Base-by-base conservation (phyloP, 2,888 invertebrate species). In the Crossocerus cetratus region DNA sequence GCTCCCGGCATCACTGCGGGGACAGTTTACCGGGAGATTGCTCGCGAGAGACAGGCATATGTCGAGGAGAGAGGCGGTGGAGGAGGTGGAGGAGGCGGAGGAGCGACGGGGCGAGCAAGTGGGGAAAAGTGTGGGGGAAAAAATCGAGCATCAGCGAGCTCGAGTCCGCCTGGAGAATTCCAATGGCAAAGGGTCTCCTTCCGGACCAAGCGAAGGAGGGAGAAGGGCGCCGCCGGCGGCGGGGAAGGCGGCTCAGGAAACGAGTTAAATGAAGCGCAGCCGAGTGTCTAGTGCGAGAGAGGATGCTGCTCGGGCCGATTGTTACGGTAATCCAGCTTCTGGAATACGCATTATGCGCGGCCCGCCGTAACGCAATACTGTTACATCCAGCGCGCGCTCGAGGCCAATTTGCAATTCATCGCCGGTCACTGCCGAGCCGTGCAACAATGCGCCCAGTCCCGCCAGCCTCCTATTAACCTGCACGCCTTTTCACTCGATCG, bases 261-360 rank as follows among this genome's bases (percentile, higher is more conserved):
- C 69, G 69, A 67, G 76, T 74, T 70, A 76, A 78, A 78, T 76
- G 58, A 78, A 74, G 62, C 77, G 76, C 42, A 65, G 55, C 63
- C 8, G 23, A 66, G 32, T 32, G 8, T 32, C 32, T 2, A 32
- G 58, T 68, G 65, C 70, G 58, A 69, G 59, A 70, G 78, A 75
- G 72, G 69, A 76, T 71, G 72, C 75, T 32, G 32, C 32, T 32
- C 11, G 32, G 32, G 53, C 49, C 72, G 78, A 78, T 78, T 78
- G 78, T 78, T 77, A 78, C 78, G 75, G 72, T 78, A 78, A 78
- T 78, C 78, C 75, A 72, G 78, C 75, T 72, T 78, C 75, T 78
- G 66, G 72, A 55, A 76, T 74, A 74, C 74, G 71, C 77, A 77
- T 76, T 78, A 78, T 72, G 56, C 71, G 74, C 62, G 59, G 72